These are phyloP conservation scores for Lordiphosa collinella DNA, from an alignment of 1,140 invertebrate species.

Conservation along the genomic window DNA sequence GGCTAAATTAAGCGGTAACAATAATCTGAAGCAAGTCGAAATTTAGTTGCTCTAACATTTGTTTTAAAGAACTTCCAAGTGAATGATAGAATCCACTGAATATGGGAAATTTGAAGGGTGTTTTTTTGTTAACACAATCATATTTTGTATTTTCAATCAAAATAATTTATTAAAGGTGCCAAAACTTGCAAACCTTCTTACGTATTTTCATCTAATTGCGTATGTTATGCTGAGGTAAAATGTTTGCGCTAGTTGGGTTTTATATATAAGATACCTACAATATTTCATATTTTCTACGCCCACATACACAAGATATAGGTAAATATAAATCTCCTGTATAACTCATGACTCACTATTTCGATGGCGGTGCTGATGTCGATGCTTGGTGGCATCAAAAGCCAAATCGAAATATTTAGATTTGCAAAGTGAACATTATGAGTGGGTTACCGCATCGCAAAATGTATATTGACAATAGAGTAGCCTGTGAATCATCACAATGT, in stretches of 20 bases:
- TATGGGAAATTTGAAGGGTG: too few species aligned
- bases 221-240: neutral
- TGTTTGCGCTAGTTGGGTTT: constrained; percentile 3
- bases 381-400: neutral
- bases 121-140: too few species aligned
- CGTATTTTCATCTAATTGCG: constrained; percentile 1
- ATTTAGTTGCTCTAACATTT: constrained; percentile 8
- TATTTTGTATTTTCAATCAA: too few species aligned
- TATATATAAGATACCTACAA: constrained; percentile 7
- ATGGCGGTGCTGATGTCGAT: constrained; percentile 15
- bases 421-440: constrained; percentile 32
- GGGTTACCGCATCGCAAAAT: neutral
- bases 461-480: constrained; percentile 18
- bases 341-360: constrained; percentile 7
- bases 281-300: constrained; percentile 28
- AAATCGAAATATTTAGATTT: constrained; percentile 26
- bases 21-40: neutral
- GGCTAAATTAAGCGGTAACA: neutral
- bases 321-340: constrained; percentile 30
- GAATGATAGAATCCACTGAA: too few species aligned
- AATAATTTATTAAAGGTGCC: too few species aligned
- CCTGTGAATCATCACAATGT: constrained; percentile 53
- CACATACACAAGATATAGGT: constrained; percentile 30
- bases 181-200: too few species aligned
- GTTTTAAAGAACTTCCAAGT: too few species aligned